These are phyloP conservation scores for Cynopterus brachyotis DNA, from an alignment of 2,113 vertebrate genomes.

Conservation along the genomic window DNA sequence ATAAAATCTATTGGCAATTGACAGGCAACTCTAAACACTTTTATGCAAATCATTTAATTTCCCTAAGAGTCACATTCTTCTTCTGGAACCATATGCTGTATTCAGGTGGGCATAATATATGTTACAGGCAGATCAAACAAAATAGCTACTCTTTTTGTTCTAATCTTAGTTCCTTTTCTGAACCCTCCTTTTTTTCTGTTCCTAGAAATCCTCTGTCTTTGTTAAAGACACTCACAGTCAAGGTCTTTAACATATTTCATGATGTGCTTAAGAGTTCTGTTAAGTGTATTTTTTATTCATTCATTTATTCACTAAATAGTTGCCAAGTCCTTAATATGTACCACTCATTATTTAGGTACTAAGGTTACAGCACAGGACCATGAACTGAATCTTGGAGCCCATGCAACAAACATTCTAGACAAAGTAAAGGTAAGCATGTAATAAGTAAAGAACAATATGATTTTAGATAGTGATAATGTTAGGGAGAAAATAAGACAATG, in stretches of 20 bases:
- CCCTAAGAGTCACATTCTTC: conserved; percentile 37
- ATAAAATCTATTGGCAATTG: conserved; percentile 48
- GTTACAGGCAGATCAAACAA: background rate
- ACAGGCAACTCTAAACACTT: conserved; percentile 23
- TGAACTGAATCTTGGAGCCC: background rate
- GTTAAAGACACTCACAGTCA: background rate
- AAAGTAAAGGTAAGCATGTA: background rate
- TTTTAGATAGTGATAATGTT: background rate
- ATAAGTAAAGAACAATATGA: background rate
- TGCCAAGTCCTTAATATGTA: background rate
- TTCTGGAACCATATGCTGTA: background rate
- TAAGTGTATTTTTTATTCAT: background rate
- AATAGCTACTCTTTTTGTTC: background rate
- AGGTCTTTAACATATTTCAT: background rate
- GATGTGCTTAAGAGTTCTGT: background rate
- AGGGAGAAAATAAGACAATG: background rate
- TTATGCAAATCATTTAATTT: conserved; percentile 48
- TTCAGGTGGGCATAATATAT: background rate
- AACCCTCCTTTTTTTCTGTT: background rate
- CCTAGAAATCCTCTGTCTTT: background rate
- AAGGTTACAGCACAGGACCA: background rate
- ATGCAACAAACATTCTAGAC: background rate
- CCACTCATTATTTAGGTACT: background rate
- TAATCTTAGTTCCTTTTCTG: background rate
- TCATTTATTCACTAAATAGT: background rate